Evolutionary conservation across 2,797 vertebrate genomes (phyloP).

Genomic region (Sphaeramia orbicularis): DNA sequence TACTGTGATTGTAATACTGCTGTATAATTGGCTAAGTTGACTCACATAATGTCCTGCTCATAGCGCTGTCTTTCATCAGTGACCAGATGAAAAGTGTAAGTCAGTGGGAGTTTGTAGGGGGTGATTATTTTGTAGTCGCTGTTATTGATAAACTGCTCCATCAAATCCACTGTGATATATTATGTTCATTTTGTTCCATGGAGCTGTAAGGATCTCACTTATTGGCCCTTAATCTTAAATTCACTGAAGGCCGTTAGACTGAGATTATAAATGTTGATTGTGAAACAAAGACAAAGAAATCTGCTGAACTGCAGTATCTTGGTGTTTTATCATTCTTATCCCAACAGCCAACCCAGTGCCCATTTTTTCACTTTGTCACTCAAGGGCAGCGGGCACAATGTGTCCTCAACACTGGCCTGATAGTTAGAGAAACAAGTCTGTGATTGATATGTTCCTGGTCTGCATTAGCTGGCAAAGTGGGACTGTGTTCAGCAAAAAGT

Average conservation of each 20-base stretch:
- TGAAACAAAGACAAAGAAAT: constrained; percentile 34
- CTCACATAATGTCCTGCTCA: constrained; percentile 14
- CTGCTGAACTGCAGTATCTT: constrained; percentile 36
- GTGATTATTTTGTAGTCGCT: constrained; percentile 35
- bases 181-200: constrained; percentile 42
- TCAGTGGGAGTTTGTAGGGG: constrained; percentile 6
- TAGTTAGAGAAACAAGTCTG: constrained; percentile 12
- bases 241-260: constrained; percentile 29
- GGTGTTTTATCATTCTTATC: constrained; percentile 40
- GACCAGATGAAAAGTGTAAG: constrained; percentile 43
- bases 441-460: constrained; percentile 10
- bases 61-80: constrained; percentile 20
- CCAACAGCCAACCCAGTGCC: constrained; percentile 15
- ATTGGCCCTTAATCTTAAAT: constrained; percentile 50
- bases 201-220: constrained; percentile 32
- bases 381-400: constrained; percentile 21
- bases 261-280: constrained; percentile 44
- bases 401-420: constrained; percentile 7
- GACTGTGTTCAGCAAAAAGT: neutral
- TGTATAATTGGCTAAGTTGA: constrained; percentile 25
- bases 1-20: constrained; percentile 27
- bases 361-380: constrained; percentile 22
- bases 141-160: constrained; percentile 49
- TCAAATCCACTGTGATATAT: constrained; percentile 54
- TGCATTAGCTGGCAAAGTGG: constrained; percentile 17